These are phyloP conservation scores for Oikopleura vanhoeffeni DNA, from an alignment of 23 tunicate genomes.

Conservation along the genomic window DNA sequence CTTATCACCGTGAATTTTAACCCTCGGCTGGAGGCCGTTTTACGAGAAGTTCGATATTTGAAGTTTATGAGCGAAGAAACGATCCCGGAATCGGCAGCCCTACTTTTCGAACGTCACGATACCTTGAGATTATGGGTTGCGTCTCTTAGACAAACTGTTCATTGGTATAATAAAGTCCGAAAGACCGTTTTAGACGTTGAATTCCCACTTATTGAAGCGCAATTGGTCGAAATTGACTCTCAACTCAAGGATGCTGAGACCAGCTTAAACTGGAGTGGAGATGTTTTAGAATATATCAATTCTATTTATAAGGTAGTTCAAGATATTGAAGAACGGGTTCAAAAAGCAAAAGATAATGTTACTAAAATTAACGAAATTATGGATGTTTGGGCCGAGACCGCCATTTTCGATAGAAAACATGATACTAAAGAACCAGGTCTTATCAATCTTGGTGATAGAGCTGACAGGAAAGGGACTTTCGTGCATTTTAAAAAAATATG, in stretches of 20 bases:
- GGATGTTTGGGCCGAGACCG: slow-evolving; percentile 87
- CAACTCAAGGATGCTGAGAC: slow-evolving; percentile 45
- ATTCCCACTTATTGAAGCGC: slow-evolving; percentile 54
- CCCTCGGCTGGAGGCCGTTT: slow-evolving; percentile 91
- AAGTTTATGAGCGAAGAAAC: slow-evolving; percentile 31
- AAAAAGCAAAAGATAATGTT: slow-evolving; percentile 52
- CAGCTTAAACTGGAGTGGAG: slow-evolving; percentile 40
- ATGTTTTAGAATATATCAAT: slow-evolving; percentile 77
- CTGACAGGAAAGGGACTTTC: too few relatives aligned
- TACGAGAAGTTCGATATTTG: slow-evolving; percentile 72
- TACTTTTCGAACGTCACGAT: slow-evolving; percentile 41
- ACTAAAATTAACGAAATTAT: slow-evolving; percentile 50
- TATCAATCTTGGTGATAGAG: slow-evolving; percentile 55
- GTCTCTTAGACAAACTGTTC: slow-evolving; percentile 39
- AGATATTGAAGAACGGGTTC: slow-evolving; percentile 62
- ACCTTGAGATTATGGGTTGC: slow-evolving; percentile 46
- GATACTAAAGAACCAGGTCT: slow-evolving; percentile 18
- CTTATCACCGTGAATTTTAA: slow-evolving; percentile 66
- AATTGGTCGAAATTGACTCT: slow-evolving; percentile 38
- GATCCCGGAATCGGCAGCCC: slow-evolving; percentile 45
- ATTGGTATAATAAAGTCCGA: slow-evolving; percentile 74
- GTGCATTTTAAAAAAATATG: too few relatives aligned
- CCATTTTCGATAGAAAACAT: slow-evolving; percentile 56
- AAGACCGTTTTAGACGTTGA: slow-evolving; percentile 52
- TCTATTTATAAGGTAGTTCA: slow-evolving; percentile 36